Percentiles rank a stretch among this genome's conserved stretches.
Conservation (phyloP, 1,140 invertebrate genomes). For the Zaprionus taronus region DNA sequence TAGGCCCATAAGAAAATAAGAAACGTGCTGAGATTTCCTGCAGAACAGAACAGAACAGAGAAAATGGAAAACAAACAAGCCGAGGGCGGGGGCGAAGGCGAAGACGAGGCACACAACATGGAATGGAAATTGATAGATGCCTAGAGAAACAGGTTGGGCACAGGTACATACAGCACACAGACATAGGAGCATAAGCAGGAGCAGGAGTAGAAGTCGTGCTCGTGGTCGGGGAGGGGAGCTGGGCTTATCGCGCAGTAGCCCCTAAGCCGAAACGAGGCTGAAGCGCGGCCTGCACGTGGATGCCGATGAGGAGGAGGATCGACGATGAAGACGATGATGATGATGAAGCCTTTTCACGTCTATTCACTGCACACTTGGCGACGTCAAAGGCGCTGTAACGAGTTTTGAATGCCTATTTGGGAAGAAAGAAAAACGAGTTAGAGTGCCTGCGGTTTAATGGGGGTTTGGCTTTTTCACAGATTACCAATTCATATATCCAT, state of each 20-base stretch:
- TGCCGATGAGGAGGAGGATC: conserved; percentile 20
- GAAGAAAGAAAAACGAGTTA: conserved; percentile 62
- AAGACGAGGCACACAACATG: conserved; percentile 19
- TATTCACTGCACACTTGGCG: conserved; percentile 65
- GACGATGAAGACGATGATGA: conserved; percentile 31
- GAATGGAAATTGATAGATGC: conserved; percentile 76
- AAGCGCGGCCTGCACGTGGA: conserved; percentile 77
- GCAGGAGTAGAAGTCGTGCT: conserved; percentile 13
- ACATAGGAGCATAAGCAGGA: background rate
- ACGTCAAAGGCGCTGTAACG: conserved; percentile 65
- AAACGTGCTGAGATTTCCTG: conserved; percentile 70
- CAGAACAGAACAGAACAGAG: conserved; percentile 28
- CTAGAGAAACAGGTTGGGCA: conserved; percentile 72
- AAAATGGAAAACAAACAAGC: conserved; percentile 74
- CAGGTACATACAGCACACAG: conserved; percentile 54
- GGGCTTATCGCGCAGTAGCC: conserved; percentile 59
- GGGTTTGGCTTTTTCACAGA: conserved; percentile 82
- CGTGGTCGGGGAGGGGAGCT: conserved; percentile 13
- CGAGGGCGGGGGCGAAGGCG: conserved; percentile 19
- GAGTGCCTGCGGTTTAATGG: conserved; percentile 78
- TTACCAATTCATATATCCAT: conserved; percentile 74
- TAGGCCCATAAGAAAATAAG: conserved; percentile 64
- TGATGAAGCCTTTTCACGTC: conserved; percentile 73
- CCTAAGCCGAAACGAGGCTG: conserved; percentile 34
- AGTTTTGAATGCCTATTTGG: conserved; percentile 59